Conservation (phyloP, 1,140 invertebrate genomes). For the Psix sp. region DNA sequence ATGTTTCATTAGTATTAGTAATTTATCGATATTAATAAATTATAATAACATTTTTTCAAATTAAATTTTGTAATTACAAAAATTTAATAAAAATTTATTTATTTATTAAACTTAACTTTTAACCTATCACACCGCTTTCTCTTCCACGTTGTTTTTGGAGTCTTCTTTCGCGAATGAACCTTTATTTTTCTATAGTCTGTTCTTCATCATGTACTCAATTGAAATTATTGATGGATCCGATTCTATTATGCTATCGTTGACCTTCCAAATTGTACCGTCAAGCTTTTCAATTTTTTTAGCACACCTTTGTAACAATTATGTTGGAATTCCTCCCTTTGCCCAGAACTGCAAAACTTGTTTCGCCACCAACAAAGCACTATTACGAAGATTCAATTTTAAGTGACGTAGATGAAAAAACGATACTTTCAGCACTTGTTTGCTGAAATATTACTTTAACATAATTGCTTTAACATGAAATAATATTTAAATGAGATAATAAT, state of each 20-base stretch:
- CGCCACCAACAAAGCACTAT: conserved; percentile 19
- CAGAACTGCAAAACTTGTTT: conserved; percentile 35
- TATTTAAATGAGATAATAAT: no score
- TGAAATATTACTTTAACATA: background rate
- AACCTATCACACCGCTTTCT: conserved; percentile 18
- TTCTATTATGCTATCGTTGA: conserved; percentile 21
- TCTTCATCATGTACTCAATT: conserved; percentile 18
- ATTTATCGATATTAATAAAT: background rate
- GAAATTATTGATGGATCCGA: conserved; percentile 30
- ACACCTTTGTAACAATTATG: conserved; percentile 14
- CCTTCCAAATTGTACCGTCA: conserved; percentile 14
- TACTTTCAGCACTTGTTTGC: conserved; percentile 24
- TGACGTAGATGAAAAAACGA: conserved; percentile 26
- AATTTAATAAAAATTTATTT: background rate
- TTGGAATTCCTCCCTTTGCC: conserved; percentile 41
- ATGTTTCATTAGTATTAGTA: no score
- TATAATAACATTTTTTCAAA: background rate
- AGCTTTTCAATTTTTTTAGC: conserved; percentile 36
- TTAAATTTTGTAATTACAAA: background rate
- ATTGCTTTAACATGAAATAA: no score
- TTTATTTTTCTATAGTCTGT: conserved; percentile 8
- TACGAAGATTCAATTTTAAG: conserved; percentile 11
- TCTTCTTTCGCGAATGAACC: conserved; percentile 17
- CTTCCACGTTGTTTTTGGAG: conserved; percentile 20
- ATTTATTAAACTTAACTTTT: conserved; percentile 8